Evolutionary conservation across 2,113 vertebrate species (phyloP).

Genomic region (Cinclus cinclus): DNA sequence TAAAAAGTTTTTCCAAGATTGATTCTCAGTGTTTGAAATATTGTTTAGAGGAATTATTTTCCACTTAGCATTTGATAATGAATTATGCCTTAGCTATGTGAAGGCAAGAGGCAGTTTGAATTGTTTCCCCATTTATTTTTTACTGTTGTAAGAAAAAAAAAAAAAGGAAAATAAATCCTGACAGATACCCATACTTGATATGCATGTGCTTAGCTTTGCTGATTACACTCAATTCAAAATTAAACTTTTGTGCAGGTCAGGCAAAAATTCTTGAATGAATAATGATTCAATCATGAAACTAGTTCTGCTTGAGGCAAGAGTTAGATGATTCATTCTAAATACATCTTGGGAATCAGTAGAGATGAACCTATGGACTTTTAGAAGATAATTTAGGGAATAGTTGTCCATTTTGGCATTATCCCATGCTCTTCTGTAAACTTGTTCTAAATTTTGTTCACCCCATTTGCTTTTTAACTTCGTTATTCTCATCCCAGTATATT

Average conservation of each 20-base stretch:
- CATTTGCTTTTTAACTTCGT: background rate
- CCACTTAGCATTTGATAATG: background rate
- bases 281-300: background rate
- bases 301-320: background rate
- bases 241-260: background rate
- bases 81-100: background rate
- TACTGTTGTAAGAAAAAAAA: background rate
- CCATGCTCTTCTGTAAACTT: background rate
- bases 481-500: background rate
- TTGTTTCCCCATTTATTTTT: background rate
- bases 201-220: background rate
- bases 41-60: background rate
- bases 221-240: background rate
- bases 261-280: background rate
- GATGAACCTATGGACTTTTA: background rate
- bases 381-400: background rate
- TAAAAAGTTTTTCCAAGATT: background rate
- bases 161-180: background rate
- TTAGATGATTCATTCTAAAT: background rate
- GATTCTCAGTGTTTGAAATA: background rate
- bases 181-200: background rate
- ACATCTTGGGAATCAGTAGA: background rate
- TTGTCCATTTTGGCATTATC: background rate
- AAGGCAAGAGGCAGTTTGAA: background rate
- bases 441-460: background rate